phyloP scores from a whole-genome alignment of 1,140 invertebrate species.

The Mercenaria mercenaria region DNA sequence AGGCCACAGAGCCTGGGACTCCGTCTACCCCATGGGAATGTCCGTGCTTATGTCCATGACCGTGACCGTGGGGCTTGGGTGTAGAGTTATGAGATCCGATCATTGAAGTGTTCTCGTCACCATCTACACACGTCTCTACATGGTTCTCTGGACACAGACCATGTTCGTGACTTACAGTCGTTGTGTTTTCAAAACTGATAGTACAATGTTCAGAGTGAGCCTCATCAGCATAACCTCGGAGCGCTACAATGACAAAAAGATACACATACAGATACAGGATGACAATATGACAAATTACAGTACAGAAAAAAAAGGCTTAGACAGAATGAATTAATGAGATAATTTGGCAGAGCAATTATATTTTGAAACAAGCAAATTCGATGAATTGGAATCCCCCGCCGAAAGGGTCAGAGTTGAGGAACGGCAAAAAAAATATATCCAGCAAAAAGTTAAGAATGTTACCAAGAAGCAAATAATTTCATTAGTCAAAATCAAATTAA shows the following conservation, averaged over 20 bases:
- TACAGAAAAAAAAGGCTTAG: too few relatives aligned
- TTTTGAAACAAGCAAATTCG: too few relatives aligned
- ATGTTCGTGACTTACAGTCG: constrained; percentile 53
- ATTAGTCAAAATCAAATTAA: too few relatives aligned
- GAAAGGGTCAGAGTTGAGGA: too few relatives aligned
- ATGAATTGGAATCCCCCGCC: too few relatives aligned
- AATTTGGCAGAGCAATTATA: too few relatives aligned
- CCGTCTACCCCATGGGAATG: constrained; percentile 69
- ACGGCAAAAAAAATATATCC: too few relatives aligned
- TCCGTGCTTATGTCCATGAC: constrained; percentile 74
- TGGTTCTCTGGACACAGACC: constrained; percentile 68
- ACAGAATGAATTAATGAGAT: too few relatives aligned
- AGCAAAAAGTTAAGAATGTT: too few relatives aligned
- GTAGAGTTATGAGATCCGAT: background rate
- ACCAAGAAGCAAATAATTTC: too few relatives aligned
- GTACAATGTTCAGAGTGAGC: constrained; percentile 65
- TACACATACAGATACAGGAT: too few relatives aligned
- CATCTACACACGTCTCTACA: constrained; percentile 29
- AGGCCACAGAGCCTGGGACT: constrained; percentile 75
- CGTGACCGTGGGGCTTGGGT: constrained; percentile 57
- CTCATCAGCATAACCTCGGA: constrained; percentile 77
- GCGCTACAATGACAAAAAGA: constrained; percentile 66
- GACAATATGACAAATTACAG: too few relatives aligned
- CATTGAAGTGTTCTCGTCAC: constrained; percentile 54
- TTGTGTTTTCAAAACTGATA: constrained; percentile 33